Conservation (phyloP, 2,113 vertebrate genomes). For the Bubo bubo region DNA sequence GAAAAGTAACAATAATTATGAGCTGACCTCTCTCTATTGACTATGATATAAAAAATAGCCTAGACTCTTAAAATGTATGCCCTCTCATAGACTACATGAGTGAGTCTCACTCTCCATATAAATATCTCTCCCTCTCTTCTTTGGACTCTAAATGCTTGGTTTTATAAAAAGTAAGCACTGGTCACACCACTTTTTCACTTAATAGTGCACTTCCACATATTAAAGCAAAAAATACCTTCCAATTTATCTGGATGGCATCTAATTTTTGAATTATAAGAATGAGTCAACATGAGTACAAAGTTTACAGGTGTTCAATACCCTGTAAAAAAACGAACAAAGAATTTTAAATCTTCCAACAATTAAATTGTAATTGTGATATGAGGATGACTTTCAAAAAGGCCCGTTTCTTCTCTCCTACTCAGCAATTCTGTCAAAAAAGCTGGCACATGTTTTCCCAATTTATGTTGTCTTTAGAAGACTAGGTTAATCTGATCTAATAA, state of each 20-base stretch:
- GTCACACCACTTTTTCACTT: not conserved
- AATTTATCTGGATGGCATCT: not conserved
- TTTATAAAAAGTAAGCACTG: not conserved
- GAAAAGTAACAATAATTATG: not conserved
- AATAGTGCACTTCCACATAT: not conserved
- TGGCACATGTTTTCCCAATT: not conserved
- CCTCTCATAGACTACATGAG: not conserved
- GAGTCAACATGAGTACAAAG: not conserved
- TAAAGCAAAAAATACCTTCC: not conserved
- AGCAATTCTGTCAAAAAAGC: not conserved
- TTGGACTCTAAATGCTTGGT: not conserved
- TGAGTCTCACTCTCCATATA: not conserved
- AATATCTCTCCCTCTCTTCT: not conserved
- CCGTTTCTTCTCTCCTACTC: not conserved
- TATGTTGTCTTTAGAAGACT: not conserved
- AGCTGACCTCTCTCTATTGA: accelerated
- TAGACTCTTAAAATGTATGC: not conserved
- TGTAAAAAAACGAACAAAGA: not conserved
- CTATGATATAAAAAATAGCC: accelerated
- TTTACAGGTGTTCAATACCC: not conserved
- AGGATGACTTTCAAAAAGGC: not conserved
- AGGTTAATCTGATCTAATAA: not conserved
- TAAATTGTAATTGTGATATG: not conserved
- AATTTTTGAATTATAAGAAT: not conserved
- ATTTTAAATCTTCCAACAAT: not conserved